Evolutionary conservation across 2,113 vertebrate genomes (phyloP).

Genomic region (Hyla sarda): DNA sequence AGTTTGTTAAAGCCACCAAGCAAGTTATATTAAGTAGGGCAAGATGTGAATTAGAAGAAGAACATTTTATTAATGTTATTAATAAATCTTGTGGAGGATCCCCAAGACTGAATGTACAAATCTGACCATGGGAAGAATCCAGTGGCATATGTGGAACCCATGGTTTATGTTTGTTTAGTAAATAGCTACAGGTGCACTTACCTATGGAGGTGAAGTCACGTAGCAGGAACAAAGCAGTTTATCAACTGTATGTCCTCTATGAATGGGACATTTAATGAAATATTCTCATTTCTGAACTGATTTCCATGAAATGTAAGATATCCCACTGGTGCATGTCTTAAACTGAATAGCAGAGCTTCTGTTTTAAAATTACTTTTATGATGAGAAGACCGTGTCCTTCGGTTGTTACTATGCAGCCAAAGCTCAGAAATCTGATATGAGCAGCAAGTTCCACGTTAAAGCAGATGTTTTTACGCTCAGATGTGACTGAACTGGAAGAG

Average conservation of each 20-base stretch:
- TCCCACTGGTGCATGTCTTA: slow-evolving; percentile 53
- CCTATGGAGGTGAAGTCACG: background rate
- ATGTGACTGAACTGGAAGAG: slow-evolving; percentile 28
- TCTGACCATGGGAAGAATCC: background rate
- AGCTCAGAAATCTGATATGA: slow-evolving; percentile 49
- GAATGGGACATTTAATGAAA: slow-evolving; percentile 3
- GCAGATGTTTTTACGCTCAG: slow-evolving; percentile 57
- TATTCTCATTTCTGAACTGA: slow-evolving; percentile 29
- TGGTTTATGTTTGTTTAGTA: background rate
- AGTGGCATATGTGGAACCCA: background rate
- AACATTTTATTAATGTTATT: background rate
- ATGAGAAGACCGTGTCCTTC: slow-evolving; percentile 57
- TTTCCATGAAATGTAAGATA: slow-evolving; percentile 49
- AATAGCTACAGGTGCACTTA: background rate
- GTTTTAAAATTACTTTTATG: slow-evolving; percentile 49
- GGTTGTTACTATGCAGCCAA: slow-evolving; percentile 42
- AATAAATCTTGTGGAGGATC: background rate
- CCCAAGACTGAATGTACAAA: background rate
- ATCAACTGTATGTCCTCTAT: background rate
- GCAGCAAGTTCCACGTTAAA: slow-evolving; percentile 39
- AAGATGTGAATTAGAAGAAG: slow-evolving; percentile 30
- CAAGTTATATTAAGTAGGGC: slow-evolving; percentile 18
- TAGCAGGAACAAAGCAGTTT: background rate
- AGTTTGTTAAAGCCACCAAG: slow-evolving; percentile 33
- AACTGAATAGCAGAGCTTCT: slow-evolving; percentile 59